Percentiles rank a stretch among this genome's conserved stretches.
phyloP scores from a whole-genome alignment of 2,888 invertebrate genomes.

The Heliconius sara region DNA sequence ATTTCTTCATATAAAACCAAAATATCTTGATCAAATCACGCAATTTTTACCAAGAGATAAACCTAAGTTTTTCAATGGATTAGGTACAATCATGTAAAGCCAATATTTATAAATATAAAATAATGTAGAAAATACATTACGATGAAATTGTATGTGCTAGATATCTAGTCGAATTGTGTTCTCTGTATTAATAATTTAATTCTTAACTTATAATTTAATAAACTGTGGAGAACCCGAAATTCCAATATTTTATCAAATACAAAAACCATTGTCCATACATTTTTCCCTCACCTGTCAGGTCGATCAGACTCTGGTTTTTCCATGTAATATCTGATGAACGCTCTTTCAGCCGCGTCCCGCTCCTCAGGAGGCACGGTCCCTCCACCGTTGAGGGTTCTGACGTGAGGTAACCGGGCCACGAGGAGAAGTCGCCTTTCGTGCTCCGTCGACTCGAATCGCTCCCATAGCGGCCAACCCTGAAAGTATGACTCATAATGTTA shows the following conservation, averaged over 20 bases:
- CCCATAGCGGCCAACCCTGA: constrained; percentile 89
- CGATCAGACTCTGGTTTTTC: constrained; percentile 92
- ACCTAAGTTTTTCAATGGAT: too few relatives aligned
- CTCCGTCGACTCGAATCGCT: constrained; percentile 92
- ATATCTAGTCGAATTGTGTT: background rate
- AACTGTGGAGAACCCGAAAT: background rate
- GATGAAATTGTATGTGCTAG: background rate
- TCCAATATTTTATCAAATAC: background rate
- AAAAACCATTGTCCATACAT: background rate
- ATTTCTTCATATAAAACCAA: constrained; percentile 10
- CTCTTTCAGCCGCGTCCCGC: constrained; percentile 95
- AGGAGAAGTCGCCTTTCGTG: constrained; percentile 94
- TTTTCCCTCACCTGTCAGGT: constrained; percentile 88
- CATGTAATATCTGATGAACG: constrained; percentile 96
- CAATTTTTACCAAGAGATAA: too few relatives aligned
- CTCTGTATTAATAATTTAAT: background rate
- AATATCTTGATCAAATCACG: too few relatives aligned
- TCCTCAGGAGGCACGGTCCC: constrained; percentile 92
- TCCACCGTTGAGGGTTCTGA: constrained; percentile 94
- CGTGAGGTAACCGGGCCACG: constrained; percentile 93
- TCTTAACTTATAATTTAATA: background rate
- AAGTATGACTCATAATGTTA: constrained; percentile 40
- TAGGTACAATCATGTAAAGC: background rate
- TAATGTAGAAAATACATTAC: background rate
- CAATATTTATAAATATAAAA: too few relatives aligned